phyloP scores from a whole-genome alignment of 2,113 vertebrate genomes.

The Pelobates fuscus region DNA sequence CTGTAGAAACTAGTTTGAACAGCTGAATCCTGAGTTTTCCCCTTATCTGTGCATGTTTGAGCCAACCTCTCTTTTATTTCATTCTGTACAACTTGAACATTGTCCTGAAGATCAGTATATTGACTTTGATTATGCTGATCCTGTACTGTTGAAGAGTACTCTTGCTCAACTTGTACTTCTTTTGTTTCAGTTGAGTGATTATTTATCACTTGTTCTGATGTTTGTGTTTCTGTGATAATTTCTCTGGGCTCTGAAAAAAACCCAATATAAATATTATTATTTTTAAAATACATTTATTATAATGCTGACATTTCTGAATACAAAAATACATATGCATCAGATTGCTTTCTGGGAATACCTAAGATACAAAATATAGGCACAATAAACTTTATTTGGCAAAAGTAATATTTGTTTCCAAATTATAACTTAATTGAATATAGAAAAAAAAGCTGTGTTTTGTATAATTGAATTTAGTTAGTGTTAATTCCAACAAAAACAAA shows the following conservation, averaged over 20 bases:
- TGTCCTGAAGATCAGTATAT: constrained; percentile 51
- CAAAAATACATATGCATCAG: too few relatives aligned
- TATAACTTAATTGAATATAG: too few relatives aligned
- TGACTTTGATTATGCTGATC: constrained; percentile 54
- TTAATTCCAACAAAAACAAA: too few relatives aligned
- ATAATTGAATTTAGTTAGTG: too few relatives aligned
- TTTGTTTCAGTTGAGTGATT: neutral
- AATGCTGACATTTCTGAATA: too few relatives aligned
- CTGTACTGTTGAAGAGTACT: constrained; percentile 46
- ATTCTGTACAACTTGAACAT: constrained; percentile 41
- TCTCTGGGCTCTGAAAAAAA: constrained; percentile 7
- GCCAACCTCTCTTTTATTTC: constrained; percentile 55
- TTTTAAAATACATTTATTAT: too few relatives aligned
- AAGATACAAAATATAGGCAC: too few relatives aligned
- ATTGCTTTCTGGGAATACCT: too few relatives aligned
- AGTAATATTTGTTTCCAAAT: too few relatives aligned
- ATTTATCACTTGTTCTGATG: neutral
- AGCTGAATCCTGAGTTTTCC: constrained; percentile 73
- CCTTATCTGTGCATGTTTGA: constrained; percentile 53
- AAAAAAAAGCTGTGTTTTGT: too few relatives aligned
- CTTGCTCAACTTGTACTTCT: neutral
- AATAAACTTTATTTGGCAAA: too few relatives aligned
- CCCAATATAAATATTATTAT: too few relatives aligned
- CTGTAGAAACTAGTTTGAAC: constrained; percentile 65
- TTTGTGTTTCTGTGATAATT: constrained; percentile 13